A percentile compares a stretch with the other conserved stretches of the same genome.
phyloP scores from a whole-genome alignment of 2,113 vertebrate genomes.

The Fregetta grallaria region DNA sequence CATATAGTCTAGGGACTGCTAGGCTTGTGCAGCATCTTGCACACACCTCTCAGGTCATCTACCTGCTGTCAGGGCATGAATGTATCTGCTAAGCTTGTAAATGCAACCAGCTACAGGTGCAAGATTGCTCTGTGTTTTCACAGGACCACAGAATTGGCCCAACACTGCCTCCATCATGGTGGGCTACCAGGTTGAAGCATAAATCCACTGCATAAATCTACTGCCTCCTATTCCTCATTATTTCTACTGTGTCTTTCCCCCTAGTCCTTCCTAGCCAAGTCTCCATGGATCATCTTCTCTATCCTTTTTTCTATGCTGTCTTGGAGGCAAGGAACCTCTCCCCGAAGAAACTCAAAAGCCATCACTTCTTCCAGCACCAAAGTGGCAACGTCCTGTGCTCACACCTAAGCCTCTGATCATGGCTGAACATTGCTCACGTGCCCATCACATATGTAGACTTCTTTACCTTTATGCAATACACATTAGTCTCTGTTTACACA shows the following conservation, averaged over 20 bases:
- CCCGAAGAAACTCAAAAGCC: neutral
- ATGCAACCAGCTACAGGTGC: neutral
- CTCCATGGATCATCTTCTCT: neutral
- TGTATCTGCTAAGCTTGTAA: neutral
- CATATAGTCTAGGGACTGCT: neutral
- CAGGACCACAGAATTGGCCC: neutral
- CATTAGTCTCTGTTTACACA: accelerated
- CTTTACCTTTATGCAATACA: neutral
- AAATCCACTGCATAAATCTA: too few species aligned
- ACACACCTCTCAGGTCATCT: neutral
- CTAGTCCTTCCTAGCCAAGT: neutral
- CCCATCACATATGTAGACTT: neutral
- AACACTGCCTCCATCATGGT: neutral
- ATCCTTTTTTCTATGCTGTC: neutral
- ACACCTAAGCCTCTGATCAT: neutral
- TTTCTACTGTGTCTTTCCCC: neutral
- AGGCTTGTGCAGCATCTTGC: neutral
- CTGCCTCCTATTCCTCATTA: neutral
- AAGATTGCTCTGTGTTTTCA: neutral
- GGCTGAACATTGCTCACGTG: neutral
- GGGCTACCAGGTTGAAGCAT: neutral
- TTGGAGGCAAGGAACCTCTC: neutral
- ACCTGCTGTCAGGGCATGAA: neutral
- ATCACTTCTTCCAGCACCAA: neutral
- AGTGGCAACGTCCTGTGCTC: neutral